These are phyloP conservation scores for Nycteola revayana DNA, from an alignment of 2,888 invertebrate species.

Conservation along the genomic window DNA sequence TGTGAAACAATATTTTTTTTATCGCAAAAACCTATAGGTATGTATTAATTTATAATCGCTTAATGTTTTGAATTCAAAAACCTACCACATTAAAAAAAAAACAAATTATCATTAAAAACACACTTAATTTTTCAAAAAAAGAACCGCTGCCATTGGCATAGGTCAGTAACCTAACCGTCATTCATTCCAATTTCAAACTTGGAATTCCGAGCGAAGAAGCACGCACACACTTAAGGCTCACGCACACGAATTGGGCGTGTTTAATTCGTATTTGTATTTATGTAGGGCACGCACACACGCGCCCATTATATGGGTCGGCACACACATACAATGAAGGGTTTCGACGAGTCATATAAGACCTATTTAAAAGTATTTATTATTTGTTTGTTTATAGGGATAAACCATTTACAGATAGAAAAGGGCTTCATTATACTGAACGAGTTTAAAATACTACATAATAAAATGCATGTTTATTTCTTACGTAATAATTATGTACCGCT, in stretches of 20 bases:
- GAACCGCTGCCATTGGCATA: conserved; percentile 49
- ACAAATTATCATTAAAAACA: too few relatives aligned
- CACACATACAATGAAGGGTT: conserved; percentile 48
- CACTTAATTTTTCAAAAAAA: conserved; percentile 12
- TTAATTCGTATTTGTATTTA: conserved; percentile 57
- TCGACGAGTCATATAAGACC: conserved; percentile 35
- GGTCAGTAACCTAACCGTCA: conserved; percentile 78
- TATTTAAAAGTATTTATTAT: conserved; percentile 21
- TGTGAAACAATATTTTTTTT: conserved; percentile 1
- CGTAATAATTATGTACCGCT: too few relatives aligned
- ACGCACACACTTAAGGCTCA: conserved; percentile 52
- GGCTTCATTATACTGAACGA: too few relatives aligned
- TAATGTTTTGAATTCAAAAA: too few relatives aligned
- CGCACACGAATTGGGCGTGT: conserved; percentile 64
- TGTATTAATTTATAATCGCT: too few relatives aligned
- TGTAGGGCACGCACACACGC: conserved; percentile 68
- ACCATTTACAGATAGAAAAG: too few relatives aligned
- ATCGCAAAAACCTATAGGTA: too few relatives aligned
- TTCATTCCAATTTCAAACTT: conserved; percentile 79
- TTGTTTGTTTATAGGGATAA: too few relatives aligned
- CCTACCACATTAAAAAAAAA: not conserved
- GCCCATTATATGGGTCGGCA: conserved; percentile 61
- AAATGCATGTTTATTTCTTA: too few relatives aligned
- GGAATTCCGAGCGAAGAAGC: conserved; percentile 74
- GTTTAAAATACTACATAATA: too few relatives aligned